Conservation (phyloP, 2,888 invertebrate species). For the Tuberolachnus salignus region DNA sequence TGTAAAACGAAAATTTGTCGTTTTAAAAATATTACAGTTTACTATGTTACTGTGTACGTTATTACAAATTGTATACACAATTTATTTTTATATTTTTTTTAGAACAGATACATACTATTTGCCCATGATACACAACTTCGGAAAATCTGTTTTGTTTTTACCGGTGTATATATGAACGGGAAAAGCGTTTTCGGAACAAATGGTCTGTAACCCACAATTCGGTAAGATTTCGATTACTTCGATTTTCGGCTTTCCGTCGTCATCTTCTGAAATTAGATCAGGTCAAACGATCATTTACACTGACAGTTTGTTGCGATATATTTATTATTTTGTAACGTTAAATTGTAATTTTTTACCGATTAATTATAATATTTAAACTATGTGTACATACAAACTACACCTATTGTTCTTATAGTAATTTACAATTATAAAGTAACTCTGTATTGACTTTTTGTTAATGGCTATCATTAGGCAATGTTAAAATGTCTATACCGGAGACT, state of each 20-base stretch:
- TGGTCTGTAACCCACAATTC: conserved; percentile 64
- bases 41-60: too few relatives aligned
- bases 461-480: too few relatives aligned
- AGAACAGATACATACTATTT: conserved; percentile 63
- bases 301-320: not conserved
- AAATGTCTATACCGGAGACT: too few relatives aligned
- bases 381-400: too few relatives aligned
- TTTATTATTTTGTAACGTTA: not conserved
- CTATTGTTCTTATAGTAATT: too few relatives aligned
- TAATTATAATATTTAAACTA: too few relatives aligned
- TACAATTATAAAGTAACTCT: too few relatives aligned
- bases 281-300: not conserved
- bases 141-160: conserved; percentile 64
- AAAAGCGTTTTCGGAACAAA: conserved; percentile 63
- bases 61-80: too few relatives aligned
- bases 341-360: too few relatives aligned
- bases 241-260: conserved; percentile 39
- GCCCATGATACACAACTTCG: conserved; percentile 66
- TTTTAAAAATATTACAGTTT: too few relatives aligned
- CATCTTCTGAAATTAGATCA: conserved; percentile 9
- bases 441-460: too few relatives aligned
- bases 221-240: conserved; percentile 60
- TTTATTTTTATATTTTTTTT: not conserved
- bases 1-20: too few relatives aligned
- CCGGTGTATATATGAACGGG: conserved; percentile 65